Evolutionary conservation across 2,888 invertebrate species (phyloP).

Genomic region (Dinocampus coccinellae): DNA sequence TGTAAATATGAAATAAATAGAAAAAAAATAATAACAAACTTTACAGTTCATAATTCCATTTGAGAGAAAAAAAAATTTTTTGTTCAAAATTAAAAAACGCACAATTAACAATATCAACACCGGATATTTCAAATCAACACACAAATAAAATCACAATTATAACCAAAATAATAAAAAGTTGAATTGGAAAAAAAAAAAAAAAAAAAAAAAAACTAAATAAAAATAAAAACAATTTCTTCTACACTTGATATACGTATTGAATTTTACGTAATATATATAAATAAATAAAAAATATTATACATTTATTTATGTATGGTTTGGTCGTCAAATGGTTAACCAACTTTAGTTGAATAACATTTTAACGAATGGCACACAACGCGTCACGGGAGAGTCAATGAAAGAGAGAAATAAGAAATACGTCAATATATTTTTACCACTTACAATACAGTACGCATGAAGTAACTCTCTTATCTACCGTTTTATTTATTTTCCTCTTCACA

Average conservation of each 20-base stretch:
- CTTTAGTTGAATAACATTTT: background rate
- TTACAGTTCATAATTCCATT: background rate
- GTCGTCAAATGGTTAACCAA: background rate
- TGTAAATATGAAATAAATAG: constrained; percentile 9
- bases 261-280: background rate
- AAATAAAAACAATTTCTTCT: too few relatives aligned
- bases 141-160: background rate
- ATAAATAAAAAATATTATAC: background rate
- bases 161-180: background rate
- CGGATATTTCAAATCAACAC: background rate
- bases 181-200: background rate
- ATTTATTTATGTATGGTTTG: background rate
- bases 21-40: background rate
- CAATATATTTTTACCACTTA: constrained; percentile 19
- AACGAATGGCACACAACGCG: background rate
- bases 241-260: too few relatives aligned
- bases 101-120: background rate
- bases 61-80: background rate
- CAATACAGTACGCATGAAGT: constrained; percentile 18
- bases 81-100: background rate
- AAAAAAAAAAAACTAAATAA: background rate
- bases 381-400: background rate
- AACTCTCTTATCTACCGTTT: constrained; percentile 1
- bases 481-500: background rate
- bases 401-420: background rate